Percentiles rank a stretch among this genome's conserved stretches.
Evolutionary conservation across 2,113 vertebrate species (phyloP).

Genomic region (Triplophysa siluroides): DNA sequence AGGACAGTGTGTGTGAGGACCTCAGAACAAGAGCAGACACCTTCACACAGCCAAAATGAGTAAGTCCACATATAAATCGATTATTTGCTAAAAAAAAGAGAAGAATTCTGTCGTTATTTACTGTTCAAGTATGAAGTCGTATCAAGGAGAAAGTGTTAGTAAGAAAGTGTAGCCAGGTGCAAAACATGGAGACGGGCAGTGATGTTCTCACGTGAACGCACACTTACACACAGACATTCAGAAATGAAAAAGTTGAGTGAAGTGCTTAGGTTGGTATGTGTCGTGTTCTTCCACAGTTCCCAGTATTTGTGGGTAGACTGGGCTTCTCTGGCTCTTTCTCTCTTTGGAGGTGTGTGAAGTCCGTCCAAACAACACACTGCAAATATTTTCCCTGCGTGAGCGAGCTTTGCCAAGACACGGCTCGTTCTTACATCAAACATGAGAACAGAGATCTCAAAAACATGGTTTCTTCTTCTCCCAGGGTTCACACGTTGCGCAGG

Average conservation of each 20-base stretch:
- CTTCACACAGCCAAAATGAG: slow-evolving; percentile 69
- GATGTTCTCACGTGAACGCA: slow-evolving; percentile 51
- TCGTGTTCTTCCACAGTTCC: slow-evolving; percentile 15
- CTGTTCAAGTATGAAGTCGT: background rate
- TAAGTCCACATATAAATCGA: slow-evolving; percentile 59
- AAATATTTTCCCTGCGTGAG: slow-evolving; percentile 69
- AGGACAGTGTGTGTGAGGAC: slow-evolving; percentile 59
- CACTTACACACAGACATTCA: background rate
- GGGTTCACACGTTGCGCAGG: slow-evolving; percentile 34
- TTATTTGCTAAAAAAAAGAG: too few species aligned
- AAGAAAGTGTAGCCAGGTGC: background rate
- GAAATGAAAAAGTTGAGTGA: background rate
- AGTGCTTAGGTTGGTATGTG: background rate
- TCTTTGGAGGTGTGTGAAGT: slow-evolving; percentile 67
- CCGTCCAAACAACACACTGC: slow-evolving; percentile 73
- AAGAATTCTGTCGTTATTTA: too few species aligned
- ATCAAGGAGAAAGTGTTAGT: too few species aligned
- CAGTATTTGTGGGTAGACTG: slow-evolving; percentile 16
- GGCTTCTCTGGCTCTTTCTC: slow-evolving; percentile 24
- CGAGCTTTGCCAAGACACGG: slow-evolving; percentile 57
- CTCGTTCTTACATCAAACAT: slow-evolving; percentile 68
- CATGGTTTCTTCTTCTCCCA: slow-evolving; percentile 45
- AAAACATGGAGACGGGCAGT: background rate
- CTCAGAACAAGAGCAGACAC: slow-evolving; percentile 45
- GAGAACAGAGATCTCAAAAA: slow-evolving; percentile 64